Percentiles rank a stretch among this genome's conserved stretches.
These are phyloP conservation scores for Oscheius sp. DNA, from an alignment of 1,140 invertebrate genomes.

Conservation along the genomic window DNA sequence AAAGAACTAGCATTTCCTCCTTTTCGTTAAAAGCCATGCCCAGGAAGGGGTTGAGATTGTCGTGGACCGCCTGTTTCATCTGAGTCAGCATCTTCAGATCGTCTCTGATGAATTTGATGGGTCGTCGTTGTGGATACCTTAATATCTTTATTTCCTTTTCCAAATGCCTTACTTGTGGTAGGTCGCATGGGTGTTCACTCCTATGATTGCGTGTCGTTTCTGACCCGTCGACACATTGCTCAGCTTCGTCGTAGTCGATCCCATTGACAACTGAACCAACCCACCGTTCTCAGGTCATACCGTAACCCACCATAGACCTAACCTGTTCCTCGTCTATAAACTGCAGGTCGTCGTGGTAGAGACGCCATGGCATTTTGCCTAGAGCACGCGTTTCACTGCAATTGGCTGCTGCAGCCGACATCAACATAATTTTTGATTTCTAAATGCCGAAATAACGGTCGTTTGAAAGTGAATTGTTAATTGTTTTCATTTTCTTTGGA, in stretches of 20 bases:
- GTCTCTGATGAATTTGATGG: conserved; percentile 52
- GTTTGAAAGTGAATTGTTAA: too few relatives aligned
- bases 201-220: conserved; percentile 56
- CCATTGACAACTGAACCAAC: conserved; percentile 53
- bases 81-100: conserved; percentile 51
- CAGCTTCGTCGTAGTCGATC: conserved; percentile 55
- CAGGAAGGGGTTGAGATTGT: conserved; percentile 58
- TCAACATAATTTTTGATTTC: too few relatives aligned
- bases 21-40: conserved; percentile 60
- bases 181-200: conserved; percentile 57
- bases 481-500: too few relatives aligned
- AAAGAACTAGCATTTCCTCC: conserved; percentile 58
- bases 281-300: neutral
- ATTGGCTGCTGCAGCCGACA: too few relatives aligned
- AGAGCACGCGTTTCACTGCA: conserved; percentile 53
- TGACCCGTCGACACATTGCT: conserved; percentile 50
- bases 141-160: conserved; percentile 5
- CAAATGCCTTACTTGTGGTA: conserved; percentile 38
- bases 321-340: conserved; percentile 59
- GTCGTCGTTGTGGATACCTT: conserved; percentile 49
- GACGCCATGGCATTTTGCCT: conserved; percentile 59
- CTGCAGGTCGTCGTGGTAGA: conserved; percentile 56
- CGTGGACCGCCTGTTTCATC: conserved; percentile 57
- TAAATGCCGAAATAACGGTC: too few relatives aligned
- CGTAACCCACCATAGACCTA: conserved; percentile 46